Conservation (phyloP, 2,113 vertebrate genomes). For the Coregonus clupeaformis region DNA sequence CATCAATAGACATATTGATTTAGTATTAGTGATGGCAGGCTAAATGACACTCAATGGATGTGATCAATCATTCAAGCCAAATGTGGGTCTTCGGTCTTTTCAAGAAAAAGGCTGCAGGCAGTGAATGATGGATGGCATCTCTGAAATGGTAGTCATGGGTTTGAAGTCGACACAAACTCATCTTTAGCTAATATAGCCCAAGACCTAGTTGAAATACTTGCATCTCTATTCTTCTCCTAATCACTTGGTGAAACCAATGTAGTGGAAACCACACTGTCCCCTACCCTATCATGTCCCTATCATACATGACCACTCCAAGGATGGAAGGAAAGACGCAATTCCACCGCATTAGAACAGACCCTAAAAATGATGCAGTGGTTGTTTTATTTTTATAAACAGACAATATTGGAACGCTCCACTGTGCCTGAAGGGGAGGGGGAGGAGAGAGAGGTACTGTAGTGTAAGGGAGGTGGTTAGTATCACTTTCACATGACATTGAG, state of each 20-base stretch:
- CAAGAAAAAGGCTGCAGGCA: constrained; percentile 11
- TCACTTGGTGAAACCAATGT: background rate
- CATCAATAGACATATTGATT: constrained; percentile 49
- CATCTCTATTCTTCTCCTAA: background rate
- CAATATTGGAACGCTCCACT: background rate
- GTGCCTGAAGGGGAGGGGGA: background rate
- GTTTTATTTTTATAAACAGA: background rate
- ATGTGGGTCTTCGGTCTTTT: constrained; percentile 20
- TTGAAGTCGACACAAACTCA: background rate
- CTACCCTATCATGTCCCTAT: background rate
- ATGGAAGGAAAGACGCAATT: background rate
- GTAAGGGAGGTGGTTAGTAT: constrained; percentile 1
- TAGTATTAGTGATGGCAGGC: background rate
- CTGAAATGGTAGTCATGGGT: background rate
- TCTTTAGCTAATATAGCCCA: background rate
- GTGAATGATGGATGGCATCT: constrained; percentile 35
- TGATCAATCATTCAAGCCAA: constrained; percentile 51
- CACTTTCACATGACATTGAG: constrained; percentile 37
- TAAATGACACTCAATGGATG: constrained; percentile 25
- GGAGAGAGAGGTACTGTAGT: background rate
- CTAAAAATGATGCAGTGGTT: constrained; percentile 1
- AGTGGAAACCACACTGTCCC: background rate
- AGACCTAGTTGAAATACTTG: background rate
- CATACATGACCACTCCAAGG: background rate
- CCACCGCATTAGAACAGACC: background rate